A percentile compares a stretch with the other conserved stretches of the same genome.
Evolutionary conservation across 2,113 vertebrate species (phyloP).

Genomic region (Malurus melanocephalus): DNA sequence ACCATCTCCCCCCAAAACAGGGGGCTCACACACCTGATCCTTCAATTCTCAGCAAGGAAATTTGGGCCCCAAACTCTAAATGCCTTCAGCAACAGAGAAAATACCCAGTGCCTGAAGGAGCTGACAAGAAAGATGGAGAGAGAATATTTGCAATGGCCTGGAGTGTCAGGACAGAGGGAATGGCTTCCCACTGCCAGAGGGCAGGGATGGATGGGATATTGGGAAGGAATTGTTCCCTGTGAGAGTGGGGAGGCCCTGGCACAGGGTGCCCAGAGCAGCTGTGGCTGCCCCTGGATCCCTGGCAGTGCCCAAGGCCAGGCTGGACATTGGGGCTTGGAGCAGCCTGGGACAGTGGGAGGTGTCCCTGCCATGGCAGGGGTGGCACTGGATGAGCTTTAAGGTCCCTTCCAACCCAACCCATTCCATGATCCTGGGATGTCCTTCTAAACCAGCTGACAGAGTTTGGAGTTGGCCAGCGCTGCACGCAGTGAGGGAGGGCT

Average conservation of each 20-base stretch:
- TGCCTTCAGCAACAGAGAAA: not conserved
- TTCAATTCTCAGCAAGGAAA: not conserved
- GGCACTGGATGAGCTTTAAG: not conserved
- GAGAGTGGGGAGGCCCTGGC: not conserved
- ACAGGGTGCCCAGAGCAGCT: not conserved
- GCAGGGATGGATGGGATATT: not conserved
- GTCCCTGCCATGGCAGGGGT: not conserved
- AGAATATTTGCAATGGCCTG: not conserved
- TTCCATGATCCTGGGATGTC: not conserved
- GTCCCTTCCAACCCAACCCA: not conserved
- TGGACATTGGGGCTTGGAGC: not conserved
- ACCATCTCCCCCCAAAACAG: not conserved
- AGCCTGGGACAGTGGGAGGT: not conserved
- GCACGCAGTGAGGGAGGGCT: too few species aligned
- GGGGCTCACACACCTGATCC: not conserved
- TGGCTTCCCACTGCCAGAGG: not conserved
- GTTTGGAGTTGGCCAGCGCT: not conserved
- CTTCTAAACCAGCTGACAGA: not conserved
- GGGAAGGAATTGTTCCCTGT: not conserved
- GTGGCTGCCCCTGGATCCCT: not conserved
- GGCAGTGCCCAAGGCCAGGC: accelerated
- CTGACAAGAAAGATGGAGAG: not conserved
- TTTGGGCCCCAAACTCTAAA: not conserved
- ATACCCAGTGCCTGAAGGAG: not conserved
- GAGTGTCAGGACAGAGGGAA: not conserved